Percentiles rank a stretch among this genome's conserved stretches.
These are phyloP conservation scores for Microtus oregoni DNA, from an alignment of 2,113 vertebrate genomes.

Conservation along the genomic window DNA sequence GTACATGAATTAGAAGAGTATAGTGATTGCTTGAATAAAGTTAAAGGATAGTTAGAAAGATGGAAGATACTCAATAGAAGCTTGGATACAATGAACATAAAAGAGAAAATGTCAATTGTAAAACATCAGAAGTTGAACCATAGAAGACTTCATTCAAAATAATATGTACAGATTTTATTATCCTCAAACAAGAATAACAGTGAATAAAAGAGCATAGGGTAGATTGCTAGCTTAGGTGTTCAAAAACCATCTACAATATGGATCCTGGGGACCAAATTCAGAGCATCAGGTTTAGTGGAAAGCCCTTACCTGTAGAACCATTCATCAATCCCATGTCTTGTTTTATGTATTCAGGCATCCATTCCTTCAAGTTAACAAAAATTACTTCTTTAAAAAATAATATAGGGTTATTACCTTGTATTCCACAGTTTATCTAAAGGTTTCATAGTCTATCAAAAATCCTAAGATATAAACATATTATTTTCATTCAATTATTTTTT, in stretches of 20 bases:
- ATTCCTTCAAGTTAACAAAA: not conserved
- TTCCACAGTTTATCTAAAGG: conserved; percentile 29
- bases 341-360: not conserved
- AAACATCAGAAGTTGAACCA: not conserved
- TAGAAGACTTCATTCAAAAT: not conserved
- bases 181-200: not conserved
- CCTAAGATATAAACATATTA: not conserved
- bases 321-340: not conserved
- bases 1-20: not conserved
- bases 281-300: no score
- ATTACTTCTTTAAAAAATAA: not conserved
- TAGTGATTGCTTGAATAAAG: not conserved
- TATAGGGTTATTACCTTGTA: not conserved
- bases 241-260: not conserved
- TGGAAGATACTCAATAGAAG: not conserved
- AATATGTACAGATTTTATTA: not conserved
- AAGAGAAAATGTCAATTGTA: conserved; percentile 24
- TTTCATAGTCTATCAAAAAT: not conserved
- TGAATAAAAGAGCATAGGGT: not conserved
- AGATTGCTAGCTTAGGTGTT: not conserved
- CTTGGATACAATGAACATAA: not conserved
- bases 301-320: not conserved
- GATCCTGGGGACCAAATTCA: not conserved
- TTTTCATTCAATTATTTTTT: not conserved
- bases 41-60: not conserved